phyloP scores from a whole-genome alignment of 2,113 vertebrate genomes.

The Elephas maximus region DNA sequence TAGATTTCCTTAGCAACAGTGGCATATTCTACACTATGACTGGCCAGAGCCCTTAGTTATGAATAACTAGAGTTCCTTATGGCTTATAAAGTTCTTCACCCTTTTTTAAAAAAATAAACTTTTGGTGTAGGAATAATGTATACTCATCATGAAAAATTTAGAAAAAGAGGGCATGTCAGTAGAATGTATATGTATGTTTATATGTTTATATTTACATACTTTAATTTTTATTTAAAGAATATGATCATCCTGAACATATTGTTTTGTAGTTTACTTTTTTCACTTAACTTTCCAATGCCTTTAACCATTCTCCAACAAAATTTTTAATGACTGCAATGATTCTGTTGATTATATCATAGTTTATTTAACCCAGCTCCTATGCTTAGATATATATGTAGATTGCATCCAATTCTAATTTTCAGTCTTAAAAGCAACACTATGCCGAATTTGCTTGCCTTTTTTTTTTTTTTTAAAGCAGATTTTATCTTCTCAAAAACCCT shows the following conservation, averaged over 20 bases:
- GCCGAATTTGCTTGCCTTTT: background rate
- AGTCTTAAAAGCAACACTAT: background rate
- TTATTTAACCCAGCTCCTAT: background rate
- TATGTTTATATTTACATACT: background rate
- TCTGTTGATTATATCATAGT: background rate
- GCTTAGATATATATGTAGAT: background rate
- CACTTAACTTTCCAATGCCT: background rate
- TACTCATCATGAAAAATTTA: background rate
- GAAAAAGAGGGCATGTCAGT: background rate
- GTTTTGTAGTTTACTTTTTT: background rate
- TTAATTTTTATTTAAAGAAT: slow-evolving; percentile 5
- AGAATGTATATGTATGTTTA: background rate
- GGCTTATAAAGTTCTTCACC: background rate
- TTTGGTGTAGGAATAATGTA: background rate
- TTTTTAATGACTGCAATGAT: slow-evolving; percentile 3
- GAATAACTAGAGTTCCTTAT: background rate
- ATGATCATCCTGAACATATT: background rate
- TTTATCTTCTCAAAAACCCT: background rate
- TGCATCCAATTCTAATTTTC: slow-evolving; percentile 11
- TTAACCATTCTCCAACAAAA: background rate
- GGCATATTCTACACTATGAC: background rate
- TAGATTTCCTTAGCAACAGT: background rate
- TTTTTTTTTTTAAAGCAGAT: background rate
- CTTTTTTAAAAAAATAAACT: background rate
- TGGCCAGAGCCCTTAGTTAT: background rate